A percentile compares a stretch with the other conserved stretches of the same genome.
Conservation (phyloP, 2,797 vertebrate species). For the Pagetopsis macropterus region DNA sequence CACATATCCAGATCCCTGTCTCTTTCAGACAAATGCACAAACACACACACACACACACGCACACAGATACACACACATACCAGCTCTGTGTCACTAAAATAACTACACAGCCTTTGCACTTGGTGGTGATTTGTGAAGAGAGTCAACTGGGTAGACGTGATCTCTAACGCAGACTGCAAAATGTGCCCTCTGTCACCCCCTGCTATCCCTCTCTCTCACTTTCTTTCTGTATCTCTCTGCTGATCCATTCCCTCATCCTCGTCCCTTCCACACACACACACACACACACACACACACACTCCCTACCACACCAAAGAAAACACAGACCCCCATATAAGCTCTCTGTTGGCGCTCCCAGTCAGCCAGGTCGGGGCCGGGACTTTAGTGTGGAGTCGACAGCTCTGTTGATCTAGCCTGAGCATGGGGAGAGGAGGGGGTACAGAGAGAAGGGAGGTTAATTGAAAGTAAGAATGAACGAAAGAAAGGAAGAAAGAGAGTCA, state of each 20-base stretch:
- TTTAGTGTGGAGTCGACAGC: slow-evolving; percentile 65
- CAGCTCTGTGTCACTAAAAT: slow-evolving; percentile 42
- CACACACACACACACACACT: slow-evolving; percentile 38
- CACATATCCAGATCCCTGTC: slow-evolving; percentile 43
- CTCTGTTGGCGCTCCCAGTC: slow-evolving; percentile 55
- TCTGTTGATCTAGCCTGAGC: slow-evolving; percentile 62
- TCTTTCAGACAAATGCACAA: slow-evolving; percentile 50
- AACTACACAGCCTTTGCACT: slow-evolving; percentile 37
- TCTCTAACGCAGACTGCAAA: slow-evolving; percentile 66
- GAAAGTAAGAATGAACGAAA: slow-evolving; percentile 4
- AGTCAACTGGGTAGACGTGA: slow-evolving; percentile 55
- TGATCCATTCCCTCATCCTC: slow-evolving; percentile 45
- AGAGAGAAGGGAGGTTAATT: neutral
- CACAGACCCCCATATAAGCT: slow-evolving; percentile 65
- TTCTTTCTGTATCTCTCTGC: slow-evolving; percentile 60
- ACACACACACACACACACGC: slow-evolving; percentile 13
- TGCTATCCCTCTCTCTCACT: slow-evolving; percentile 35
- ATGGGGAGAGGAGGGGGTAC: slow-evolving; percentile 7
- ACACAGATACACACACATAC: slow-evolving; percentile 14
- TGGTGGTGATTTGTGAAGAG: slow-evolving; percentile 68
- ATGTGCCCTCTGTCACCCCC: slow-evolving; percentile 59
- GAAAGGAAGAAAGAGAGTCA: slow-evolving; percentile 40
- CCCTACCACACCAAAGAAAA: slow-evolving; percentile 62
- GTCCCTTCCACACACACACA: slow-evolving; percentile 2
- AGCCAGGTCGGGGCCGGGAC: slow-evolving; percentile 60